A percentile compares a stretch with the other conserved stretches of the same genome.
phyloP scores from a whole-genome alignment of 2,888 invertebrate genomes.

The Andrena fulva region DNA sequence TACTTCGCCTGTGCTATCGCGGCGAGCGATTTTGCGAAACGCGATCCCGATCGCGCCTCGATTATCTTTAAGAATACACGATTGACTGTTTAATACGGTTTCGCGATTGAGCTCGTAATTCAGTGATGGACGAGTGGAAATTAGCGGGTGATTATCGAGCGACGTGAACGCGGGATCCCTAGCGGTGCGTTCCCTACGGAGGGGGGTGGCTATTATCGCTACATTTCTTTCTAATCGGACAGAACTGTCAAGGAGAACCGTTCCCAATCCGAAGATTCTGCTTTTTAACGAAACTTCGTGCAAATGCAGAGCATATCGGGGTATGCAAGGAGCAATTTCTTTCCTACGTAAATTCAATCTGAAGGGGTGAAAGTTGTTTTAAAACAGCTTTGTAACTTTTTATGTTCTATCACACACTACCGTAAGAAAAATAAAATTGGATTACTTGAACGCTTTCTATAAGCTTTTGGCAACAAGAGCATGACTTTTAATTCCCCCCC shows the following conservation, averaged over 20 bases:
- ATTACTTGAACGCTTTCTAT: too few relatives aligned
- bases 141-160: slow-evolving; percentile 2
- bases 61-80: slow-evolving; percentile 11
- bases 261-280: neutral
- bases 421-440: too few relatives aligned
- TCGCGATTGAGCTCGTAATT: slow-evolving; percentile 18
- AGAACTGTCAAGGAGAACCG: neutral
- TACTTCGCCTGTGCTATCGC: slow-evolving; percentile 14
- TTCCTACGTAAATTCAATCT: too few relatives aligned
- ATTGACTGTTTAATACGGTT: slow-evolving; percentile 10
- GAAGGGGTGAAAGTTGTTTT: too few relatives aligned
- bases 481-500: too few relatives aligned
- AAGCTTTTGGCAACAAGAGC: too few relatives aligned
- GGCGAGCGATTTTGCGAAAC: slow-evolving; percentile 26
- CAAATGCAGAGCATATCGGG: too few relatives aligned
- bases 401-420: too few relatives aligned
- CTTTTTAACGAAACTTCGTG: too few relatives aligned
- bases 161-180: neutral
- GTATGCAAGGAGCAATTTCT: too few relatives aligned
- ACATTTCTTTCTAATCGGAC: neutral
- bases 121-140: slow-evolving; percentile 10
- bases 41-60: slow-evolving; percentile 4
- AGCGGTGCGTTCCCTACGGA: neutral
- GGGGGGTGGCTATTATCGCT: neutral
- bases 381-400: too few relatives aligned